Conservation (phyloP, 2,888 invertebrate genomes). For the Cheilosia soror region DNA sequence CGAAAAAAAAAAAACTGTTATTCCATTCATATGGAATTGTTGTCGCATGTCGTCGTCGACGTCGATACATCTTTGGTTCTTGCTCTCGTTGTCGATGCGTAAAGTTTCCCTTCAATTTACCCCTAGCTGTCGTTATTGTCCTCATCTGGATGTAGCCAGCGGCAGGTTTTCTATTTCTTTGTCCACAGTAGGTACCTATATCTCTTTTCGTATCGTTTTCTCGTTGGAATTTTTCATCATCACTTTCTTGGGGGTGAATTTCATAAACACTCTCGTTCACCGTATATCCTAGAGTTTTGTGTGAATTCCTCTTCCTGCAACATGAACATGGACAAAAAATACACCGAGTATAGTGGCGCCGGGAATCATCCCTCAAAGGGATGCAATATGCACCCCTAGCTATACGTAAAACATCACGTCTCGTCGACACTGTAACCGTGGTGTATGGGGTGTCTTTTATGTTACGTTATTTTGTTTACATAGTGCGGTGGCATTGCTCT, state of each 20-base stretch:
- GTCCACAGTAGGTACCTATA: conserved; percentile 23
- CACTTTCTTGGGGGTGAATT: conserved; percentile 40
- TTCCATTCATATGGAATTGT: conserved; percentile 57
- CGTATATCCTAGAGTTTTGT: not conserved
- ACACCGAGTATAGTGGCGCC: conserved; percentile 64
- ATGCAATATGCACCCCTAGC: conserved; percentile 66
- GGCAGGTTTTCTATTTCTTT: conserved; percentile 61
- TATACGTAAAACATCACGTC: not conserved
- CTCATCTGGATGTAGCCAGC: conserved; percentile 19
- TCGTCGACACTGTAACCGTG: not conserved
- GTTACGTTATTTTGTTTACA: conserved; percentile 22
- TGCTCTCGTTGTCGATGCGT: conserved; percentile 63
- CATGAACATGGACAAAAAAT: conserved; percentile 36
- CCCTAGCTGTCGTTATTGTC: conserved; percentile 33
- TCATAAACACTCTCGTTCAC: conserved; percentile 25
- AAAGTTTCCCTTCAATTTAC: conserved; percentile 55
- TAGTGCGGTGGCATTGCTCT: conserved; percentile 15
- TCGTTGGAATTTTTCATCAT: conserved; percentile 33
- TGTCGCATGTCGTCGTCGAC: conserved; percentile 1
- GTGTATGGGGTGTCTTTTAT: conserved; percentile 15
- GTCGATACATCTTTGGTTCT: conserved; percentile 42
- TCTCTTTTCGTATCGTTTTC: not conserved
- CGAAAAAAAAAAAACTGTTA: conserved; percentile 30
- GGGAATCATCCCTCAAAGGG: conserved; percentile 65
- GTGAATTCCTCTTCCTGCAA: conserved; percentile 43